These are phyloP conservation scores for Eumeta japonica DNA, from an alignment of 1,140 invertebrate genomes.

Conservation along the genomic window DNA sequence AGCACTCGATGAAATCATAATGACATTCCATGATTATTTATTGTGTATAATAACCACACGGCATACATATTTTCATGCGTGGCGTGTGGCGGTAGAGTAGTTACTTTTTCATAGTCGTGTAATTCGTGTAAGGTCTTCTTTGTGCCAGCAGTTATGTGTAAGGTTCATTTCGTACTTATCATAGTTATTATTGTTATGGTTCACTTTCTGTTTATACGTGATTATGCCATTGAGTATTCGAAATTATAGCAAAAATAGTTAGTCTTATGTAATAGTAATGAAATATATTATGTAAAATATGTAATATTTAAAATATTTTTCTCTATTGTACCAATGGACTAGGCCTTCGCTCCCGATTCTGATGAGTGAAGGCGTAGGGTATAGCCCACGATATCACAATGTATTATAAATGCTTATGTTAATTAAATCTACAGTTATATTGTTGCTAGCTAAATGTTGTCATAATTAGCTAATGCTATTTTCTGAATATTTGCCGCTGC, in stretches of 20 bases:
- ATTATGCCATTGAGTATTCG: slow-evolving; percentile 38
- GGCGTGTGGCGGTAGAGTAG: slow-evolving; percentile 34
- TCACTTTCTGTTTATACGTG: slow-evolving; percentile 45
- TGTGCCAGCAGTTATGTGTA: slow-evolving; percentile 50
- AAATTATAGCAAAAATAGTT: slow-evolving; percentile 55
- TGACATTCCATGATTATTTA: slow-evolving; percentile 57
- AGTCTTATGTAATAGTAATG: slow-evolving; percentile 21
- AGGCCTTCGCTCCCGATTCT: too few species aligned
- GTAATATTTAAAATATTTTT: slow-evolving; percentile 31
- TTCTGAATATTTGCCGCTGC: slow-evolving; percentile 50
- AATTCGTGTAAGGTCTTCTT: slow-evolving; percentile 51
- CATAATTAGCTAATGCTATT: slow-evolving; percentile 54
- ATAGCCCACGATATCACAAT: slow-evolving; percentile 31
- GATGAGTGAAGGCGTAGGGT: too few species aligned
- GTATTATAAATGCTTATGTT: slow-evolving; percentile 46
- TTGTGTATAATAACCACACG: slow-evolving; percentile 50
- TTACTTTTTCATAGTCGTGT: slow-evolving; percentile 35
- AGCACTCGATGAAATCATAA: slow-evolving; percentile 38
- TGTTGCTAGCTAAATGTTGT: slow-evolving; percentile 52
- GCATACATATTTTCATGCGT: slow-evolving; percentile 55
- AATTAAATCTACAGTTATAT: slow-evolving; percentile 36
- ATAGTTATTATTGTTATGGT: slow-evolving; percentile 41
- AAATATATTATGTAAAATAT: slow-evolving; percentile 44
- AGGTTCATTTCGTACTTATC: slow-evolving; percentile 52
- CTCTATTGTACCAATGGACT: too few species aligned